These are phyloP conservation scores for Crotophaga sulcirostris DNA, from an alignment of 2,113 vertebrate species.

Conservation along the genomic window DNA sequence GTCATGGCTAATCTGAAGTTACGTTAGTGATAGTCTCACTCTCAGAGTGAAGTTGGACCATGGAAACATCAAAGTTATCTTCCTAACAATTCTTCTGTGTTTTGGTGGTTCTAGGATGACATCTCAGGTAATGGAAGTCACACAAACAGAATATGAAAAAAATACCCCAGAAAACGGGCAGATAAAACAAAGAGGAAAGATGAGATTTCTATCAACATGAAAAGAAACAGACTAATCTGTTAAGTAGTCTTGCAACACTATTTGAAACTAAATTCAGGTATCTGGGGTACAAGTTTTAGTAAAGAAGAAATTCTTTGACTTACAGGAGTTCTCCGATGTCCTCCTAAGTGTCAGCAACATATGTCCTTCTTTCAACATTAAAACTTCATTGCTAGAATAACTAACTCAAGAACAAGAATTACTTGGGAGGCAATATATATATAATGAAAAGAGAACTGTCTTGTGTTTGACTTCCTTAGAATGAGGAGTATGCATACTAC, in stretches of 20 bases:
- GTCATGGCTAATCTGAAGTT: not conserved
- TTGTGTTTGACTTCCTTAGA: not conserved
- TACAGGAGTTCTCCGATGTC: not conserved
- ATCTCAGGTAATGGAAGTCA: not conserved
- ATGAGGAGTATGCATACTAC: not conserved
- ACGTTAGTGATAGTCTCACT: not conserved
- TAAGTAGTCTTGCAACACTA: not conserved
- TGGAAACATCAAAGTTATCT: not conserved
- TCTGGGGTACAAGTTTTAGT: not conserved
- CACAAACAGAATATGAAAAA: not conserved
- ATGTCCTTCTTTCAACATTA: not conserved
- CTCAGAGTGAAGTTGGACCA: too few relatives aligned
- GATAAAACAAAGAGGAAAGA: not conserved
- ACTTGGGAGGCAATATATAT: not conserved
- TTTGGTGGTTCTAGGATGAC: not conserved
- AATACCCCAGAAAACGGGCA: not conserved
- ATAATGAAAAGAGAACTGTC: not conserved
- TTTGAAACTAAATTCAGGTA: not conserved
- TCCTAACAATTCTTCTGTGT: not conserved
- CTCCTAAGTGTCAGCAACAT: not conserved
- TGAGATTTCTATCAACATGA: not conserved
- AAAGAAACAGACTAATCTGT: not conserved
- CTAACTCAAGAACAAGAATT: not conserved
- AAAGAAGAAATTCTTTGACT: not conserved
- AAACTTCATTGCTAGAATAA: not conserved